These are phyloP conservation scores for Ormyrus labotus DNA, from an alignment of 2,888 invertebrate species.

Conservation along the genomic window DNA sequence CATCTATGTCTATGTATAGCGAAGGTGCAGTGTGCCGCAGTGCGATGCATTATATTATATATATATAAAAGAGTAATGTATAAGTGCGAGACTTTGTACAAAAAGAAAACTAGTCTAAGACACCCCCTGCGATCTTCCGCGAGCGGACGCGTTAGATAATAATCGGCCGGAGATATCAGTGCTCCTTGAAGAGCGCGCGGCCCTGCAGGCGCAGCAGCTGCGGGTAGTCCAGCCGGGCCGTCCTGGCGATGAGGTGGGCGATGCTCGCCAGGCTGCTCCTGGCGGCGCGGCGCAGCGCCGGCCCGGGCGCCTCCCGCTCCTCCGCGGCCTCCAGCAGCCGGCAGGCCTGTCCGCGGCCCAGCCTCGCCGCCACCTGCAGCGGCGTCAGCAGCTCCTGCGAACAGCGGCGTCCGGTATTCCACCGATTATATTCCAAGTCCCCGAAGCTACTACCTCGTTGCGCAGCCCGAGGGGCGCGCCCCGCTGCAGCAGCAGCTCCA, in stretches of 20 bases:
- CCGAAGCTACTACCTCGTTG: no score
- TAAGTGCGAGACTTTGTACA: no score
- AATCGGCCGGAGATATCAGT: no score
- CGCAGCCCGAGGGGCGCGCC: conserved; percentile 70
- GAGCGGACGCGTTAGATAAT: no score
- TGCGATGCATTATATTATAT: no score
- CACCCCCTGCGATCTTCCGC: no score
- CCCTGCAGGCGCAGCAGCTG: not conserved
- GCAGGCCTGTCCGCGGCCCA: conserved; percentile 82
- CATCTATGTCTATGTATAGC: no score
- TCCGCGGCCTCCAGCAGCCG: conserved; percentile 74
- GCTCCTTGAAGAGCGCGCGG: not conserved
- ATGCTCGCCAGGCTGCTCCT: conserved; percentile 20
- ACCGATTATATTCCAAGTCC: no score
- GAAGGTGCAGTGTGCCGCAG: no score
- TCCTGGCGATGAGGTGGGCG: conserved; percentile 50
- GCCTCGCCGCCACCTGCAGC: conserved; percentile 87
- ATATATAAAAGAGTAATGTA: no score
- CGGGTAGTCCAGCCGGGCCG: conserved; percentile 33
- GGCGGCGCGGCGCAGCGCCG: not conserved
- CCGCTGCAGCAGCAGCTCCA: conserved; percentile 82
- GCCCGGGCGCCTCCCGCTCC: not conserved
- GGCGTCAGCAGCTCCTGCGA: conserved; percentile 79
- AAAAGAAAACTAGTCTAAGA: no score
- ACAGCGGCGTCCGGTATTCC: no score